A percentile compares a stretch with the other conserved stretches of the same genome.
Conservation (phyloP, 2,797 vertebrate species). For the Coracias cyanogaster region DNA sequence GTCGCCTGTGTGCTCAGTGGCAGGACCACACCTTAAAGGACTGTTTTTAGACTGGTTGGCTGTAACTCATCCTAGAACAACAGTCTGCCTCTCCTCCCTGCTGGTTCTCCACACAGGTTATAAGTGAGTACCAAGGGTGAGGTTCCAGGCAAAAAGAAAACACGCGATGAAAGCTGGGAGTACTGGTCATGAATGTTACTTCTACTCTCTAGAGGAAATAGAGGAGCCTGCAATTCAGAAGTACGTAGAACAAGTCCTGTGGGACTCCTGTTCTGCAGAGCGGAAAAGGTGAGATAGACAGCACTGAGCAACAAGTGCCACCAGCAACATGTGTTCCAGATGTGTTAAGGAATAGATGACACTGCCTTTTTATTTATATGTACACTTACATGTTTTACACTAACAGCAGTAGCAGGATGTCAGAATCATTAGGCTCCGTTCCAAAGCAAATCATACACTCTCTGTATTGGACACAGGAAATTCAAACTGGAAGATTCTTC, state of each 20-base stretch:
- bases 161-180: background rate
- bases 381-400: background rate
- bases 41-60: background rate
- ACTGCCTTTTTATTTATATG: background rate
- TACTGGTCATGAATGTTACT: background rate
- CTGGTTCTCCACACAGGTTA: background rate
- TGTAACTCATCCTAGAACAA: background rate
- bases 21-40: background rate
- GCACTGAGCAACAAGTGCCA: background rate
- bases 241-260: accelerated
- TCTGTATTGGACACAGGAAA: background rate
- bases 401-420: background rate
- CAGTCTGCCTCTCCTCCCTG: background rate
- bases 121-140: background rate
- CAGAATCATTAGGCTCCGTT: background rate
- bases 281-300: background rate
- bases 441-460: background rate
- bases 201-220: accelerated
- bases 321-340: background rate
- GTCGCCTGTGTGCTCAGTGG: accelerated
- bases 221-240: background rate
- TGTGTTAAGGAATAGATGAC: background rate
- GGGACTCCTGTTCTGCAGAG: background rate
- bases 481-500: background rate
- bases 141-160: background rate